Conservation (phyloP, 2,888 invertebrate species). For the Busseola fusca region DNA sequence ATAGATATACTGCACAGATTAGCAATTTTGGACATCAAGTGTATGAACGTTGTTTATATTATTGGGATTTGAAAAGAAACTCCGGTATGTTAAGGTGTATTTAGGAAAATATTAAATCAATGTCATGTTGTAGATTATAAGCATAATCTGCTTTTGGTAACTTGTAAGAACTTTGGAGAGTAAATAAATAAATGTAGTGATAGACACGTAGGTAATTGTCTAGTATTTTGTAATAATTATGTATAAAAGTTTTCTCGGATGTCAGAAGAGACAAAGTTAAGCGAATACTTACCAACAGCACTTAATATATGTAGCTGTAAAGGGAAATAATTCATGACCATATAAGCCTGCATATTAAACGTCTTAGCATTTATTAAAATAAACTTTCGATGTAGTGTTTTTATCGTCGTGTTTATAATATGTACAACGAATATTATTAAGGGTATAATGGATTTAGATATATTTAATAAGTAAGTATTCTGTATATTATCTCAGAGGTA, state of each 20-base stretch:
- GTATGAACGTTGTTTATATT: conserved; percentile 15
- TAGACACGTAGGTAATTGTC: not conserved
- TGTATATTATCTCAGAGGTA: conserved; percentile 56
- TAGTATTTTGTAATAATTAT: not conserved
- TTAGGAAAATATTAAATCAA: conserved; percentile 14
- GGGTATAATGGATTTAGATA: conserved; percentile 17
- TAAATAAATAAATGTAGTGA: conserved; percentile 1
- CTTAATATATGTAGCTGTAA: conserved; percentile 6
- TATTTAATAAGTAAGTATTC: conserved; percentile 11
- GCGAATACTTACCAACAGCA: conserved; percentile 11
- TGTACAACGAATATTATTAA: conserved; percentile 52
- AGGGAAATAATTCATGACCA: not conserved
- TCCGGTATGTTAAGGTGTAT: conserved; percentile 41
- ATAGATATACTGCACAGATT: conserved; percentile 8
- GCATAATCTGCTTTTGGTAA: conserved; percentile 15
- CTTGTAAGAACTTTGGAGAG: conserved; percentile 5
- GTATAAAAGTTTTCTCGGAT: conserved; percentile 10
- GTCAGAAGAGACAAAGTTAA: conserved; percentile 6
- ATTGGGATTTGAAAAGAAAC: conserved; percentile 40
- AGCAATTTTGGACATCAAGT: conserved; percentile 9
- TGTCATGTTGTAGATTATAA: conserved; percentile 14
- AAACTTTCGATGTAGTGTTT: conserved; percentile 1
- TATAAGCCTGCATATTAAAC: conserved; percentile 2
- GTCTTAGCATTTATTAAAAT: conserved; percentile 9
- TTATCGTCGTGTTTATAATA: conserved; percentile 32